Conservation (phyloP, 2,797 vertebrate genomes). For the Pangasius mekongensis region DNA sequence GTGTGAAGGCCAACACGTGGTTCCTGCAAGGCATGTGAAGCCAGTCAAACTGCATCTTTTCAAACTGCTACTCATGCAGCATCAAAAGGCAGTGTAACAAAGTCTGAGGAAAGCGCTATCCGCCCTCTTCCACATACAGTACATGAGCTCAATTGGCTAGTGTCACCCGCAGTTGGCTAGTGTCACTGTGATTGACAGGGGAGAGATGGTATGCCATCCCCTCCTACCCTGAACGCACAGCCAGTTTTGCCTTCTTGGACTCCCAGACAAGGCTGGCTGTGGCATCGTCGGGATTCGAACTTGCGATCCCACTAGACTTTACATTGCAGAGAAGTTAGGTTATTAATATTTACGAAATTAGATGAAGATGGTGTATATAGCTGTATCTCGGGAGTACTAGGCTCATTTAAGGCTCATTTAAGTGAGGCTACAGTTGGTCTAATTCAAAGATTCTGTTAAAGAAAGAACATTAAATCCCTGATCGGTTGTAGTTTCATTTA, state of each 20-base stretch:
- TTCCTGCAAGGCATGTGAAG: background rate
- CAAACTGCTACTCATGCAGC: background rate
- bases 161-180: background rate
- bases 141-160: background rate
- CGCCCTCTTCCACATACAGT: background rate
- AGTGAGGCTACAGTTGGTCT: too few species aligned
- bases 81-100: background rate
- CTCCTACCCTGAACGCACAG: too few species aligned
- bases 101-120: background rate
- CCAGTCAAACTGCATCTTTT: background rate
- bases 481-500: background rate
- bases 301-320: background rate
- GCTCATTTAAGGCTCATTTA: background rate
- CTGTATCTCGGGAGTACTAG: background rate
- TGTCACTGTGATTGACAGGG: background rate
- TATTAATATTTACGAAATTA: background rate
- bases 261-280: too few species aligned
- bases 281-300: too few species aligned
- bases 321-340: background rate
- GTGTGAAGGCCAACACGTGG: background rate
- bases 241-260: too few species aligned
- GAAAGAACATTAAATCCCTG: background rate
- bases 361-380: background rate
- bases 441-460: background rate
- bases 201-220: too few species aligned